Base-by-base conservation (phyloP, 1,140 invertebrate species). In the Himalopsyche phryganea region DNA sequence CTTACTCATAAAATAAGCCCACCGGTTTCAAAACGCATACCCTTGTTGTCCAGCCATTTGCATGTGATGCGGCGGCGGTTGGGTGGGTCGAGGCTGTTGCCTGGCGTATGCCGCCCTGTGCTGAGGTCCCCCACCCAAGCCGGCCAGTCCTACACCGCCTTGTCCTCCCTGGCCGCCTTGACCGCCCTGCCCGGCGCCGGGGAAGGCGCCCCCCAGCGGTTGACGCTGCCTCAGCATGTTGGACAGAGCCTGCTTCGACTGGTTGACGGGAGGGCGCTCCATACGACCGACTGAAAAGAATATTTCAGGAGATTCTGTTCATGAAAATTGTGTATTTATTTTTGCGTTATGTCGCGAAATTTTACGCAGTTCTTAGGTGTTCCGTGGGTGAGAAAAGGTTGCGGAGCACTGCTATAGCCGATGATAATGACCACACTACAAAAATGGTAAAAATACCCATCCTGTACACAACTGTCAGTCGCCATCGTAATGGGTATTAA, bases 241-340 rank as follows among this genome's bases (percentile, higher is more conserved):
- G 2, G 89, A 90, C 1, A 95, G 71, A 1, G 92, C 91, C 68
- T 91, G 89, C 66, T 94, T 94, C 0, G 90, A 90, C 56, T 85
- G 81, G 68, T 86, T 84, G 66, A 83, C 71, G 13, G 81, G 80
- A 0, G 87, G 84, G 20, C 85, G 72, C 55, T 88, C 85, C 50
- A 87, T 87, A 42, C 86, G 78, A 47, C 82, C 84, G 23, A 84
- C 85, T 78, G 57, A 20, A 71, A 68, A 3, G 9, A 28, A 28
- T 28, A n/a, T n/a, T n/a, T n/a, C n/a, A n/a, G n/a, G n/a, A n/a
- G n/a, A 32, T 44, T 9, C 3, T 15, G 23, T 13, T 19, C 6
- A 46, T 13, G n/a, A n/a, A n/a, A n/a, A n/a, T n/a, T n/a, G n/a
- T n/a, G n/a, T n/a, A n/a, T n/a, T n/a, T n/a, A n/a, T n/a, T n/a